Evolutionary conservation across 2,113 vertebrate genomes (phyloP).

Genomic region (Aix galericulata): DNA sequence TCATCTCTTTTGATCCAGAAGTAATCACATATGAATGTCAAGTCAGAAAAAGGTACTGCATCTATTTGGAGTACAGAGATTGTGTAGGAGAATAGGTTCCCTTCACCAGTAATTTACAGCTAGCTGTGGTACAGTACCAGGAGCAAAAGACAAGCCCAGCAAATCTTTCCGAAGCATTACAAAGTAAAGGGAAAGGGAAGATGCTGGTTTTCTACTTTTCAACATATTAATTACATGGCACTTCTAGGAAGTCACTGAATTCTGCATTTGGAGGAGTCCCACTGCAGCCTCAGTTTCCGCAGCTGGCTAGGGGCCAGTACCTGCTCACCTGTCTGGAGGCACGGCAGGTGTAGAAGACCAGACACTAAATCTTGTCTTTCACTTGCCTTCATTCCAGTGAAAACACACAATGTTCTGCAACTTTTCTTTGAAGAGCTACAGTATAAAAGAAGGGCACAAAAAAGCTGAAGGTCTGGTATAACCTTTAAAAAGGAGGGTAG

Average conservation of each 20-base stretch:
- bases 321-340: neutral
- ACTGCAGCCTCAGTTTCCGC: neutral
- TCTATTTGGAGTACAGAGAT: neutral
- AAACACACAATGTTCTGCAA: neutral
- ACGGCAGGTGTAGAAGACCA: neutral
- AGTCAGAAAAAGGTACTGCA: neutral
- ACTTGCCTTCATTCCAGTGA: neutral
- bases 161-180: neutral
- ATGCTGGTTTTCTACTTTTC: neutral
- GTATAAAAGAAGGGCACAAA: neutral
- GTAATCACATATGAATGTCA: neutral
- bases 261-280: neutral
- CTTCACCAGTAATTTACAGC: neutral
- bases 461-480: neutral
- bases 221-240: rapidly evolving
- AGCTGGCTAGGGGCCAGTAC: rapidly evolving
- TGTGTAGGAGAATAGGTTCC: neutral
- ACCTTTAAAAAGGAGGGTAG: neutral
- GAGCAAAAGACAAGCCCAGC: neutral
- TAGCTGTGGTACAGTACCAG: neutral
- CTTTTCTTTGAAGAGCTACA: neutral
- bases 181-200: neutral
- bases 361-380: neutral
- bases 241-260: neutral
- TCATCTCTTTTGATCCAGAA: slow-evolving; percentile 18